Conservation (phyloP, 2,113 vertebrate genomes). For the Dipodomys spectabilis region DNA sequence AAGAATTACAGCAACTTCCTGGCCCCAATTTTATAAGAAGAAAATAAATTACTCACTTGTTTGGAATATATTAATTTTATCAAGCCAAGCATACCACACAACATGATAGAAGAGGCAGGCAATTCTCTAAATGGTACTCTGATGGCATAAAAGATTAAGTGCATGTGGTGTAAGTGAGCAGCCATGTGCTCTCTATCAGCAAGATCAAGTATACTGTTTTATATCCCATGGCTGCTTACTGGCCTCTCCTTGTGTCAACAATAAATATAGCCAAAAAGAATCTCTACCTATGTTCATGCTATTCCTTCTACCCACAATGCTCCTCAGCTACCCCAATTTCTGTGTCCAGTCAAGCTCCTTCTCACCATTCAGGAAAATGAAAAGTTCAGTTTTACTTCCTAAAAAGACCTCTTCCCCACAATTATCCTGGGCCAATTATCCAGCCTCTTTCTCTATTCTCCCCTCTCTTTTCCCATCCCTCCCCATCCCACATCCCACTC, state of each 20-base stretch:
- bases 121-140: slow-evolving; percentile 56
- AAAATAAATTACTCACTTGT: slow-evolving; percentile 56
- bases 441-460: too few relatives aligned
- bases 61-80: slow-evolving; percentile 46
- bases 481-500: too few relatives aligned
- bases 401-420: background rate
- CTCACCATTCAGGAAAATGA: background rate
- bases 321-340: background rate
- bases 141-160: slow-evolving; percentile 41
- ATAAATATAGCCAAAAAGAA: background rate
- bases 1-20: slow-evolving; percentile 33
- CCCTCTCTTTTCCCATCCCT: too few relatives aligned
- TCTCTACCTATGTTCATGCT: background rate
- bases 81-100: slow-evolving; percentile 18
- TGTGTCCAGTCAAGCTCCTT: background rate
- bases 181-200: background rate
- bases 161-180: slow-evolving; percentile 46
- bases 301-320: background rate
- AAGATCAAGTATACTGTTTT: slow-evolving; percentile 26
- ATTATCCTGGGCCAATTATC: background rate
- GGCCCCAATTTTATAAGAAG: slow-evolving; percentile 39
- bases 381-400: background rate
- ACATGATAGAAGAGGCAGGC: slow-evolving; percentile 49
- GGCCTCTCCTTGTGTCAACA: slow-evolving; percentile 23
- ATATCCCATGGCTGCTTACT: background rate